phyloP scores from a whole-genome alignment of 1,140 invertebrate species.

The Hermatobates lingyangjiaoensis region DNA sequence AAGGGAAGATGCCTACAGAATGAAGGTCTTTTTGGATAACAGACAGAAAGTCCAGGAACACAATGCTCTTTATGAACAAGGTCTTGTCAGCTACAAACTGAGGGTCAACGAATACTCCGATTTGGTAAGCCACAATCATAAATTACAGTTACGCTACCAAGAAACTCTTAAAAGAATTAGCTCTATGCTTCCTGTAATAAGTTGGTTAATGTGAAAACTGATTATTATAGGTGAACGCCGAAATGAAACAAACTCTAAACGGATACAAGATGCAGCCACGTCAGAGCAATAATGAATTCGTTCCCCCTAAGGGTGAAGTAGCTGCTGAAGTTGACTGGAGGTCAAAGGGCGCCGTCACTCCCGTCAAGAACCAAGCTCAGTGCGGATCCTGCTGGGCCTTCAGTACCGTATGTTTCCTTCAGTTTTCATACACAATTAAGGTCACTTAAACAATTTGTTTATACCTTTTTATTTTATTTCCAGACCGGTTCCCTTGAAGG shows the following conservation, averaged over 20 bases:
- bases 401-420: conserved; percentile 31
- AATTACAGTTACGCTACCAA: too few relatives aligned
- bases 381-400: conserved; percentile 54
- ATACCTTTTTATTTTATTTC: conserved; percentile 19
- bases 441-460: background rate
- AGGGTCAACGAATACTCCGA: conserved; percentile 67
- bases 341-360: conserved; percentile 41
- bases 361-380: conserved; percentile 78
- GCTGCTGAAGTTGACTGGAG: conserved; percentile 26
- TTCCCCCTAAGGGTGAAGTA: conserved; percentile 44
- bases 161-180: background rate
- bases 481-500: conserved; percentile 88
- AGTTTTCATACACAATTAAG: too few relatives aligned
- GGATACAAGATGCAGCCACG: background rate
- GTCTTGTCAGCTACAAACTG: conserved; percentile 42
- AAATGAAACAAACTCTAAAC: background rate
- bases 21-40: conserved; percentile 79
- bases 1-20: conserved; percentile 63
- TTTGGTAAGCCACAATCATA: conserved; percentile 44
- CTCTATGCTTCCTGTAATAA: too few relatives aligned
- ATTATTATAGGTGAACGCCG: background rate
- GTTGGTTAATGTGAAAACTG: background rate
- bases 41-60: conserved; percentile 65
- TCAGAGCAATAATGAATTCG: background rate
- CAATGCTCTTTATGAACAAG: conserved; percentile 48